Evolutionary conservation across 1,140 invertebrate species (phyloP).

Genomic region (Bombus superbus): DNA sequence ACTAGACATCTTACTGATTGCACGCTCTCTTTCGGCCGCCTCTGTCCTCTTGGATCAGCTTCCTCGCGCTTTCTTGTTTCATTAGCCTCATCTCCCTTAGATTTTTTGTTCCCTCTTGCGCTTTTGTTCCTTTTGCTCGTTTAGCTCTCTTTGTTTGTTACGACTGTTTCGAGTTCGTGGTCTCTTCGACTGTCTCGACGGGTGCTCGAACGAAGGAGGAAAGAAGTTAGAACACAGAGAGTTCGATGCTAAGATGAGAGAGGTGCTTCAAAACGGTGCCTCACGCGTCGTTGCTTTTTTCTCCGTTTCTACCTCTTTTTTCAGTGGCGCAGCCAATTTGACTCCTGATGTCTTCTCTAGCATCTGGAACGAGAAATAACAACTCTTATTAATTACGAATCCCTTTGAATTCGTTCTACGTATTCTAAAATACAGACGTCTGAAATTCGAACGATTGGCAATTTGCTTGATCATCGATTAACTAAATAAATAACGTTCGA

Average conservation of each 20-base stretch:
- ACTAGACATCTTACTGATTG: slow-evolving; percentile 46
- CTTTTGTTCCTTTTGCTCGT: background rate
- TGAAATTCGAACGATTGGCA: too few relatives aligned
- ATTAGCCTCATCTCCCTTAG: background rate
- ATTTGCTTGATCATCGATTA: too few relatives aligned
- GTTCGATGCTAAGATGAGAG: background rate
- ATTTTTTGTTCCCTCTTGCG: background rate
- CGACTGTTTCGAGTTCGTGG: background rate
- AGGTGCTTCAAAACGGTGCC: background rate
- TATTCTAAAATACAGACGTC: too few relatives aligned
- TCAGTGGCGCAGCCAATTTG: too few relatives aligned
- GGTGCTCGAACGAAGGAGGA: slow-evolving; percentile 7
- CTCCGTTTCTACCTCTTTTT: background rate
- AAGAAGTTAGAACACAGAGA: background rate
- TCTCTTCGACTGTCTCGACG: background rate
- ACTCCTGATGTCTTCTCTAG: background rate
- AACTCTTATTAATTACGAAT: background rate
- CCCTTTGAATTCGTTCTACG: too few relatives aligned
- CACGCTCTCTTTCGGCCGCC: background rate
- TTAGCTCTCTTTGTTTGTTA: slow-evolving; percentile 14
- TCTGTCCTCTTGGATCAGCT: background rate
- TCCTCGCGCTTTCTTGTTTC: too few relatives aligned
- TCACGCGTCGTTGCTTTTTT: background rate
- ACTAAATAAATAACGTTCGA: too few relatives aligned
- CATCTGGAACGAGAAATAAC: background rate